Evolutionary conservation across 2,797 vertebrate species (phyloP).

Genomic region (Fundulus diaphanus): DNA sequence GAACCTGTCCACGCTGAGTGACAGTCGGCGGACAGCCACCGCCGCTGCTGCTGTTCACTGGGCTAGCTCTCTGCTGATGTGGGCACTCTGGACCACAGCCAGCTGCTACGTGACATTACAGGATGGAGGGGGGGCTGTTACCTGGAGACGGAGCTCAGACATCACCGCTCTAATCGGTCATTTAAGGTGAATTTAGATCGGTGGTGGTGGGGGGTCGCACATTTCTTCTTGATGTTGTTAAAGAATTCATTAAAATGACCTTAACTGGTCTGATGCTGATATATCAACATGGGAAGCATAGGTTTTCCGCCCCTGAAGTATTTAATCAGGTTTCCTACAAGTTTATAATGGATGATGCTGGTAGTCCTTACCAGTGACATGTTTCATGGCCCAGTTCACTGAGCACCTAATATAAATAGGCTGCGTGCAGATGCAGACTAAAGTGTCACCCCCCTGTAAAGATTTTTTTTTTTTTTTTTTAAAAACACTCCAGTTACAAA

Average conservation of each 20-base stretch:
- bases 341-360: slow-evolving; percentile 13
- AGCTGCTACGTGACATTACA: slow-evolving; percentile 39
- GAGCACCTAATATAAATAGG: background rate
- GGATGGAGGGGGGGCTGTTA: slow-evolving; percentile 8
- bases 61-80: slow-evolving; percentile 38
- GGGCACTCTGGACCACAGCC: slow-evolving; percentile 29
- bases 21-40: slow-evolving; percentile 38
- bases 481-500: background rate
- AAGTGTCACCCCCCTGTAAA: background rate
- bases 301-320: background rate
- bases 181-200: slow-evolving; percentile 15
- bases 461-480: too few relatives aligned
- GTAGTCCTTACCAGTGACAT: background rate
- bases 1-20: slow-evolving; percentile 33
- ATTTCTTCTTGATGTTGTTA: background rate
- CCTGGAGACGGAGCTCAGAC: slow-evolving; percentile 26
- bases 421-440: background rate
- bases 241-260: background rate
- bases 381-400: background rate
- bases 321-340: background rate
- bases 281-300: background rate
- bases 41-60: slow-evolving; percentile 31
- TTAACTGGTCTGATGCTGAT: background rate
- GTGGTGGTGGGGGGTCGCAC: background rate
- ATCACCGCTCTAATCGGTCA: slow-evolving; percentile 22